These are phyloP conservation scores for Cyprinodon tularosa DNA, from an alignment of 2,113 vertebrate species.

Conservation along the genomic window DNA sequence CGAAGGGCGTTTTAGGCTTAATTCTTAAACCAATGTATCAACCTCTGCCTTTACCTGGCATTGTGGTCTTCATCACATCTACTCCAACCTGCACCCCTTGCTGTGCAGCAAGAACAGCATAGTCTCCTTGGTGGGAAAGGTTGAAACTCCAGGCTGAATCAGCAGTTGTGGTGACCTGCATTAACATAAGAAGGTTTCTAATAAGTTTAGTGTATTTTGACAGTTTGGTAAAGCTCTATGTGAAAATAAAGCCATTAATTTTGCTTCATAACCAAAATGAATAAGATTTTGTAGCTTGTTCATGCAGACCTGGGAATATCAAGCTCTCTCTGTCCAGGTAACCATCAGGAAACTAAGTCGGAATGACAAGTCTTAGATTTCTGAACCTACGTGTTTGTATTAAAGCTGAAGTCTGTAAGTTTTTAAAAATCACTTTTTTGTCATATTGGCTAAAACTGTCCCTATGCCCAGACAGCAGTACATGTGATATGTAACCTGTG, in stretches of 20 bases:
- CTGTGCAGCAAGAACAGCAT: constrained; percentile 91
- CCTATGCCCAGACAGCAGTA: too few species aligned
- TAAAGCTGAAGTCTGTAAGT: too few species aligned
- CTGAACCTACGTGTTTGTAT: too few species aligned
- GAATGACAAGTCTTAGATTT: too few species aligned
- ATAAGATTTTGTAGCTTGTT: not conserved
- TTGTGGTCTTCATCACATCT: constrained; percentile 92
- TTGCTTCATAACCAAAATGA: not conserved
- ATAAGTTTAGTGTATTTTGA: not conserved
- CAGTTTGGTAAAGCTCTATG: too few species aligned
- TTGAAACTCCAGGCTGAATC: constrained; percentile 87
- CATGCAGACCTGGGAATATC: not conserved
- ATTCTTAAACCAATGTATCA: not conserved
- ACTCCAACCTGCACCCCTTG: constrained; percentile 88
- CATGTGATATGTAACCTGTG: too few species aligned
- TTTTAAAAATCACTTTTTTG: too few species aligned
- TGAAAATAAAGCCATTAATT: not conserved
- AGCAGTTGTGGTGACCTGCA: constrained; percentile 44
- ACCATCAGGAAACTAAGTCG: not conserved
- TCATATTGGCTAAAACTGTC: too few species aligned
- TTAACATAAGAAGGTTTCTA: not conserved
- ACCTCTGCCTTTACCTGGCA: constrained; percentile 83
- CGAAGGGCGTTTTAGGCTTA: too few species aligned
- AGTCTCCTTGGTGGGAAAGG: constrained; percentile 96
- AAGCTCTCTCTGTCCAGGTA: not conserved